Evolutionary conservation across 2,888 invertebrate genomes (phyloP).

Genomic region (Brenthis hecate): DNA sequence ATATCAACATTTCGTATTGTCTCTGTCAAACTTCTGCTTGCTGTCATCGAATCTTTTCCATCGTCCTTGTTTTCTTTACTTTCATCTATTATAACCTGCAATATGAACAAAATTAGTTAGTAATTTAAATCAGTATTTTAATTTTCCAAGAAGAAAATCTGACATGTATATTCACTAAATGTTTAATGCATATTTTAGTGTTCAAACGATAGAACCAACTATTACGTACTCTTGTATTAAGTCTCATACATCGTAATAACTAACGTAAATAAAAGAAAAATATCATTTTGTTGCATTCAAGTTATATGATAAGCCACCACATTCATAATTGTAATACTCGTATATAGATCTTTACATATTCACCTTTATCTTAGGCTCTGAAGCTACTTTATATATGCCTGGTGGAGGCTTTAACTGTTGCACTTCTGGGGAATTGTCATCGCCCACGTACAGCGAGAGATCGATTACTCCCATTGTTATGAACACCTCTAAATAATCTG

Average conservation of each 20-base stretch:
- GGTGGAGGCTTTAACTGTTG: constrained; percentile 45
- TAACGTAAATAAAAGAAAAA: no score
- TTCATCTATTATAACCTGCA: constrained; percentile 35
- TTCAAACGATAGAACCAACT: no score
- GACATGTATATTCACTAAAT: no score
- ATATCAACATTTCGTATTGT: constrained; percentile 44
- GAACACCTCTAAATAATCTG: constrained; percentile 63
- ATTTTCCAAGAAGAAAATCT: no score
- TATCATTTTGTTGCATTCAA: no score
- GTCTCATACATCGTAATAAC: no score
- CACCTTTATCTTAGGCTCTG: constrained; percentile 35
- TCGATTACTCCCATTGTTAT: constrained; percentile 70
- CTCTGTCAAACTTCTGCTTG: constrained; percentile 49
- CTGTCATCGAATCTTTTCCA: constrained; percentile 30
- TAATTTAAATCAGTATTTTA: no score
- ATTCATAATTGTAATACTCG: no score
- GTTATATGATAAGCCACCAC: no score
- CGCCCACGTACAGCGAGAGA: constrained; percentile 56
- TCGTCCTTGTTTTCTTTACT: constrained; percentile 29
- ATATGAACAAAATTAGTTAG: neutral
- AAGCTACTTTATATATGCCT: constrained; percentile 5
- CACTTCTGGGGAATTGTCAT: constrained; percentile 49
- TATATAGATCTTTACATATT: neutral
- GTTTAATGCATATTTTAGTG: no score
- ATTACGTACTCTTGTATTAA: no score